Percentiles rank a stretch among this genome's conserved stretches.
These are phyloP conservation scores for Theocolax elegans DNA, from an alignment of 1,140 invertebrate genomes.

Conservation along the genomic window DNA sequence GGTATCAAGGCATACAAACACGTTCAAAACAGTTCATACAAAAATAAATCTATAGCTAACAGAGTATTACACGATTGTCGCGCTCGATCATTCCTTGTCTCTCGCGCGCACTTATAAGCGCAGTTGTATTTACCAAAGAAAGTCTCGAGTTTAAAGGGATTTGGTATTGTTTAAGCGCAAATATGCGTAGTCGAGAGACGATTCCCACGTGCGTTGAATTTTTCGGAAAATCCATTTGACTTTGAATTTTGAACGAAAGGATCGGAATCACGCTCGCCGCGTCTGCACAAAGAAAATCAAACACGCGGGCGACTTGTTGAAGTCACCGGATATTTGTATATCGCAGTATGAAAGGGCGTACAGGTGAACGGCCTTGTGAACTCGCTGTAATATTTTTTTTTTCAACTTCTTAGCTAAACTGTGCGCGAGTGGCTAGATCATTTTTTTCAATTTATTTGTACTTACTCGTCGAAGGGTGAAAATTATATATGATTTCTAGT, in stretches of 20 bases:
- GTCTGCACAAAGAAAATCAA: background rate
- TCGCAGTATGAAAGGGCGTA: background rate
- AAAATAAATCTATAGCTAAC: too few relatives aligned
- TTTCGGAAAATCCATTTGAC: background rate
- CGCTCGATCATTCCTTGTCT: too few relatives aligned
- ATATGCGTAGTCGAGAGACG: background rate
- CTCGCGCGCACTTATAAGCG: too few relatives aligned
- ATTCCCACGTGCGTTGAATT: too few relatives aligned
- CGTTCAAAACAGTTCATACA: too few relatives aligned
- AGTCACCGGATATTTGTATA: background rate
- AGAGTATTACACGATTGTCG: too few relatives aligned
- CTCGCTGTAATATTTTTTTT: constrained; percentile 7
- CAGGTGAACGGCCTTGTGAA: constrained; percentile 36
- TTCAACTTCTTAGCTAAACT: background rate
- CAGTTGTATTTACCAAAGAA: background rate
- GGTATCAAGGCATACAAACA: too few relatives aligned
- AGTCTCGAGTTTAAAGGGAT: too few relatives aligned
- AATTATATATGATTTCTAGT: too few relatives aligned
- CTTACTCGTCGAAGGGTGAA: background rate
- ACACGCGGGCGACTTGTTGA: background rate
- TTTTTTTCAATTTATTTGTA: background rate
- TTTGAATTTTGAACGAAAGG: constrained; percentile 10
- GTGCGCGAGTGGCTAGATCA: too few relatives aligned
- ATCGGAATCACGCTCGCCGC: background rate
- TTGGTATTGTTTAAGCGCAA: background rate